Base-by-base conservation (phyloP, 1,140 invertebrate species). In the Drosophila micromelanica region DNA sequence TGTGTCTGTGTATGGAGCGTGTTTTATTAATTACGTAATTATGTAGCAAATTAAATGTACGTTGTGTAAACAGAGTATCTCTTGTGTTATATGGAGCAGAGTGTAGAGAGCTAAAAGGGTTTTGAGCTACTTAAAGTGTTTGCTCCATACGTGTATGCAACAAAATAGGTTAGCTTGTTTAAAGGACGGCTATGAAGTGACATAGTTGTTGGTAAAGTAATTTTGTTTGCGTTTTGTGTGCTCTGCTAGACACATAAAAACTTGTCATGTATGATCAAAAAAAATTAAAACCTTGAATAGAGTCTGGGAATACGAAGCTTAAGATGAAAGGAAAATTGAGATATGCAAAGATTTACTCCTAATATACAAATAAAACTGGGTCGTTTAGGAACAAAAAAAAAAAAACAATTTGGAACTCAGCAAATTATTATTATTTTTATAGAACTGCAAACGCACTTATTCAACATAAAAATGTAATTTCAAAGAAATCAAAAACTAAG, bases 1-100 rank as follows among this genome's bases (percentile, higher is more conserved):
- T 37, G 32, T 46, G 27, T 61, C 43, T 52, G 23, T 35, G 55
- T 11, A 38, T 55, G 23, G 42, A 43, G 46, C 55, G 68, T 87
- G 82, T 81, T 81, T 87, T 86, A 86, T 86, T 86, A 86, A 86
- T 86, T 86, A 86, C 72, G 78, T 87, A 87, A 86, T 86, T 86
- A 86, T 86, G 78, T 87, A 87, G 71, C 78, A 86, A 87, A 86
- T 86, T 86, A 86, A 86, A 86, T 87, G 82, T 64, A 57, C 70
- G 45, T 61, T 56, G 38, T 52, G 51, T 57, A 51, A 40, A 56
- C 32, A 7, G 23, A 61, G 68, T 45, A 35, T 43, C 43, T 64
- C 68, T 52, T 17, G 52, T 38, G 40, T 38, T 64, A 64, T 65
- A 56, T 65, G 62, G 62, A 59, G 27, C 79, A 49, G 40, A 62